Percentiles rank a stretch among this genome's conserved stretches.
phyloP scores from a whole-genome alignment of 2,888 invertebrate genomes.

The Tipula confusa region DNA sequence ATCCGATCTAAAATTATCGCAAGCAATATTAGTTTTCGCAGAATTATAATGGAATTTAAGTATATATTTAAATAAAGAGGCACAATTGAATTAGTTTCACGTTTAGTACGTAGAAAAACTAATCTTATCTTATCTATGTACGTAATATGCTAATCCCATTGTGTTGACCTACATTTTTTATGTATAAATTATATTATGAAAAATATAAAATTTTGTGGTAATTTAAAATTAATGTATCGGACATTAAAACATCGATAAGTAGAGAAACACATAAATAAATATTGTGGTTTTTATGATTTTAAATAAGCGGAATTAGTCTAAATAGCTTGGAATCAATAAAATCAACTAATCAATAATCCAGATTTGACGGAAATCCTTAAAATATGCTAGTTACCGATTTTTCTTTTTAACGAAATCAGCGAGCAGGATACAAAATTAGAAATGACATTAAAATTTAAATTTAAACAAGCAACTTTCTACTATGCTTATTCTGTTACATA shows the following conservation, averaged over 20 bases:
- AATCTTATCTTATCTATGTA: neutral
- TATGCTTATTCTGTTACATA: neutral
- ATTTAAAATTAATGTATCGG: constrained; percentile 12
- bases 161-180: neutral
- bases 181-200: neutral
- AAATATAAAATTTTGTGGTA: neutral
- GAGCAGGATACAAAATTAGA: neutral
- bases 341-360: neutral
- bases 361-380: neutral
- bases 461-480: neutral
- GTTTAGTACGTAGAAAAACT: neutral
- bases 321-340: neutral
- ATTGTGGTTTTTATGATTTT: neutral
- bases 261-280: neutral
- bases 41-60: neutral
- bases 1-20: neutral
- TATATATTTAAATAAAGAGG: neutral
- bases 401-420: neutral
- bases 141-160: neutral
- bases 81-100: neutral
- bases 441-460: neutral
- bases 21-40: neutral
- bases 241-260: neutral
- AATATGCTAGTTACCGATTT: neutral
- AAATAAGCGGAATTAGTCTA: neutral